These are phyloP conservation scores for Drosophila bipectinata DNA, from an alignment of 1,140 invertebrate genomes.

Conservation along the genomic window DNA sequence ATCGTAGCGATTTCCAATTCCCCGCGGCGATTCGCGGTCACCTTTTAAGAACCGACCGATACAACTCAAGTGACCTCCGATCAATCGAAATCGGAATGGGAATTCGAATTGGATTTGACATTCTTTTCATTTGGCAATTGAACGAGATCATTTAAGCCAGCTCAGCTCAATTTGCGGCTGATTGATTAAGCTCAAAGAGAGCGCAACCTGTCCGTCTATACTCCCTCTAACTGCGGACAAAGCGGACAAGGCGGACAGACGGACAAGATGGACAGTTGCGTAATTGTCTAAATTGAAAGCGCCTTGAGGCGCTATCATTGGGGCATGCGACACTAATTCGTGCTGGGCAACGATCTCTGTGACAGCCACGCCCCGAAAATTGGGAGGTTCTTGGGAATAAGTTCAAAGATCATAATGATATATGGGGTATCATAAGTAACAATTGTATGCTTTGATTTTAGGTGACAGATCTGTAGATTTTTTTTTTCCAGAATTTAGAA, in stretches of 20 bases:
- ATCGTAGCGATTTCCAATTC: slow-evolving; percentile 7
- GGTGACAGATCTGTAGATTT: background rate
- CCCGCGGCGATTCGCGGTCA: slow-evolving; percentile 11
- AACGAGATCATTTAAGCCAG: slow-evolving; percentile 65
- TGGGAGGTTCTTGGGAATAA: background rate
- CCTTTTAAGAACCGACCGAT: slow-evolving; percentile 7
- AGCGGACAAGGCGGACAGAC: background rate
- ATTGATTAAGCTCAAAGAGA: slow-evolving; percentile 61
- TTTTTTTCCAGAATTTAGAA: background rate
- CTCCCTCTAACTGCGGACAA: slow-evolving; percentile 7
- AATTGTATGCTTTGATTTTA: background rate
- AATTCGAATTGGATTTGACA: slow-evolving; percentile 71
- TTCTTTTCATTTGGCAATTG: slow-evolving; percentile 60
- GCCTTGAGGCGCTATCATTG: slow-evolving; percentile 78
- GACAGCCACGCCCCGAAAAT: slow-evolving; percentile 29
- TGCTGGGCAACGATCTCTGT: slow-evolving; percentile 38
- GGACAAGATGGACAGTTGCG: slow-evolving; percentile 42
- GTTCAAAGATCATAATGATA: slow-evolving; percentile 1
- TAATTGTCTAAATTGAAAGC: slow-evolving; percentile 79
- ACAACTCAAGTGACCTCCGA: slow-evolving; percentile 29
- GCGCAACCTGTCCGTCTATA: slow-evolving; percentile 28
- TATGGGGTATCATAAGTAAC: background rate
- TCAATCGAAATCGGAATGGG: slow-evolving; percentile 54
- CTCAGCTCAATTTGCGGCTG: slow-evolving; percentile 56
- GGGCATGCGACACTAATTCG: slow-evolving; percentile 66